A percentile compares a stretch with the other conserved stretches of the same genome.
phyloP scores from a whole-genome alignment of 2,888 invertebrate species.

The Blastobasis adustella region DNA sequence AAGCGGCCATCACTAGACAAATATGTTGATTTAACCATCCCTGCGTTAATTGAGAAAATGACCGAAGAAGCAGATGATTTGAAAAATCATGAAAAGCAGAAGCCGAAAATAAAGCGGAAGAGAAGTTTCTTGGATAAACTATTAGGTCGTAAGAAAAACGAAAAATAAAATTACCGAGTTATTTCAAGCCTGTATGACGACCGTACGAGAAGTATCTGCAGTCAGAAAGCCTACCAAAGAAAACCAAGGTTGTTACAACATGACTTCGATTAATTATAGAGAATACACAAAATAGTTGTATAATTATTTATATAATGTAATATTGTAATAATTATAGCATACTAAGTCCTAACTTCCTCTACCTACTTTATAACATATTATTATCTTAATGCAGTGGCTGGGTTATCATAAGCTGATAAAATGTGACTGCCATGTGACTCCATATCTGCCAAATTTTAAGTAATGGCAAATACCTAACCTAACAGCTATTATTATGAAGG shows the following conservation, averaged over 20 bases:
- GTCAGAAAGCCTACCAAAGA: constrained; percentile 60
- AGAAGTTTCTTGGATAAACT: constrained; percentile 66
- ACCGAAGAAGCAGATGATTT: constrained; percentile 48
- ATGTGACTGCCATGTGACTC: constrained; percentile 64
- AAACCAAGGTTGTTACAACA: constrained; percentile 45
- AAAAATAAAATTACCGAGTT: constrained; percentile 24
- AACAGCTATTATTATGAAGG: no score
- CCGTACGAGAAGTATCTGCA: constrained; percentile 21
- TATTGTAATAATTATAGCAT: no score
- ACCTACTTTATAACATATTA: constrained; percentile 21
- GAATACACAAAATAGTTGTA: neutral
- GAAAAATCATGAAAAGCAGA: constrained; percentile 40
- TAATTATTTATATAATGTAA: no score
- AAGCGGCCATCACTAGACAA: constrained; percentile 38
- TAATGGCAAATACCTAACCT: constrained; percentile 2
- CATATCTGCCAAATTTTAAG: constrained; percentile 55
- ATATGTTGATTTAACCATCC: constrained; percentile 54
- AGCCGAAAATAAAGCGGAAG: constrained; percentile 63
- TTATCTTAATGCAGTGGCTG: constrained; percentile 66
- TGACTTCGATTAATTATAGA: constrained; percentile 43
- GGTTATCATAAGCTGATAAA: constrained; percentile 66
- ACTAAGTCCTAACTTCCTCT: constrained; percentile 56
- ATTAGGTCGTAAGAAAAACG: constrained; percentile 44
- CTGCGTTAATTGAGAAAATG: constrained; percentile 59
- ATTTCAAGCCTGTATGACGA: constrained; percentile 19